These are phyloP conservation scores for Zoanthus gigantus DNA, from an alignment of 92 coral and sea anemone species.

Conservation along the genomic window DNA sequence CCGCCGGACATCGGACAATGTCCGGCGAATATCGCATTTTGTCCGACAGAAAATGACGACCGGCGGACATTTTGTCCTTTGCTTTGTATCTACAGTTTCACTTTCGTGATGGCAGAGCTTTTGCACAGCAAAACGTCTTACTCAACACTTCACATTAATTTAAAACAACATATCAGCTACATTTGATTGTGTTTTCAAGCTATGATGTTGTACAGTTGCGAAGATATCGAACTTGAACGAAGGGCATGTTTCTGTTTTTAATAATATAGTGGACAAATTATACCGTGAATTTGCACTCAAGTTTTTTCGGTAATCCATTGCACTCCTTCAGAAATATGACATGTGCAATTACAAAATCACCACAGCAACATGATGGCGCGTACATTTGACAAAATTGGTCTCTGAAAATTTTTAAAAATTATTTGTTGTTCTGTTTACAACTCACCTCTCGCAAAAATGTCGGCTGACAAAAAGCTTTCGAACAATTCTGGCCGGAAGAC, in stretches of 20 bases:
- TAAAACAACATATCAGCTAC: conserved; percentile 33
- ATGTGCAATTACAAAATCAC: conserved; percentile 37
- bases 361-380: conserved; percentile 42
- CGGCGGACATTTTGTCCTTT: conserved; percentile 36
- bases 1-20: no score
- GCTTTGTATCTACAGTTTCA: conserved; percentile 34
- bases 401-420: conserved; percentile 33
- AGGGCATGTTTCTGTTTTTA: conserved; percentile 40
- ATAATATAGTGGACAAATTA: conserved; percentile 23
- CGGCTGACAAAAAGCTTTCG: conserved; percentile 34
- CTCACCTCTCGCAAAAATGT: conserved; percentile 33
- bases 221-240: conserved; percentile 34
- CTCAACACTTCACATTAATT: conserved; percentile 33
- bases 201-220: conserved; percentile 35
- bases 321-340: conserved; percentile 41
- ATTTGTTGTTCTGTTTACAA: conserved; percentile 28
- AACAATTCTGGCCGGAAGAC: conserved; percentile 34
- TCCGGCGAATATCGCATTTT: no score
- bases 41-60: conserved; percentile 26
- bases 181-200: conserved; percentile 33
- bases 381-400: conserved; percentile 39
- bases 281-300: conserved; percentile 38
- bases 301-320: conserved; percentile 42
- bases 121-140: conserved; percentile 35
- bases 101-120: conserved; percentile 36